Evolutionary conservation across 2,113 vertebrate genomes (phyloP).

Genomic region (Crotalus helleri): DNA sequence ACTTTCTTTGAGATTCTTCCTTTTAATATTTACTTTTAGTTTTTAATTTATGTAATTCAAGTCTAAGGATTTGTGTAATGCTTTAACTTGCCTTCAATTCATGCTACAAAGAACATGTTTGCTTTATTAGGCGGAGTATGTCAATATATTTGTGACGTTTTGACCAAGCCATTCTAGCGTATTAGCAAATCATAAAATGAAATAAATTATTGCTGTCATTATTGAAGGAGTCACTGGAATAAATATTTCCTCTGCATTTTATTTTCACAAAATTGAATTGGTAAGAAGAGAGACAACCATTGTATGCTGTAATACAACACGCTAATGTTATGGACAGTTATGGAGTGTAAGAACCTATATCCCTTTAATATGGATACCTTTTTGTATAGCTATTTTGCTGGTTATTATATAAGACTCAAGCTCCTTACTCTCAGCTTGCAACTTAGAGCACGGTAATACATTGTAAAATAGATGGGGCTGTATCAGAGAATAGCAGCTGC

Average conservation of each 20-base stretch:
- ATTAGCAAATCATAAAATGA: background rate
- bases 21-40: too few relatives aligned
- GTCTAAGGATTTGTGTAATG: background rate
- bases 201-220: background rate
- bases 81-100: background rate
- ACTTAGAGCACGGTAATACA: too few relatives aligned
- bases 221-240: too few relatives aligned
- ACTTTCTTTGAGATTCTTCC: too few relatives aligned
- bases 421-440: background rate
- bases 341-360: background rate
- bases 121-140: background rate
- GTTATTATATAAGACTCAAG: background rate
- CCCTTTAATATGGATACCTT: background rate
- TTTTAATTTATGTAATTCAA: background rate
- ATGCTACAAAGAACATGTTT: background rate
- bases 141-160: background rate
- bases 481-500: background rate
- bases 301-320: background rate
- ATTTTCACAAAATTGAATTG: background rate
- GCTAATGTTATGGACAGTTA: background rate
- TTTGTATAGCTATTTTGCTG: too few relatives aligned
- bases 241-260: background rate
- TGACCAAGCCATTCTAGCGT: background rate
- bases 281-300: background rate
- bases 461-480: background rate